Percentiles rank a stretch among this genome's conserved stretches.
Conservation (phyloP, 2,797 vertebrate genomes). For the Alosa sapidissima region DNA sequence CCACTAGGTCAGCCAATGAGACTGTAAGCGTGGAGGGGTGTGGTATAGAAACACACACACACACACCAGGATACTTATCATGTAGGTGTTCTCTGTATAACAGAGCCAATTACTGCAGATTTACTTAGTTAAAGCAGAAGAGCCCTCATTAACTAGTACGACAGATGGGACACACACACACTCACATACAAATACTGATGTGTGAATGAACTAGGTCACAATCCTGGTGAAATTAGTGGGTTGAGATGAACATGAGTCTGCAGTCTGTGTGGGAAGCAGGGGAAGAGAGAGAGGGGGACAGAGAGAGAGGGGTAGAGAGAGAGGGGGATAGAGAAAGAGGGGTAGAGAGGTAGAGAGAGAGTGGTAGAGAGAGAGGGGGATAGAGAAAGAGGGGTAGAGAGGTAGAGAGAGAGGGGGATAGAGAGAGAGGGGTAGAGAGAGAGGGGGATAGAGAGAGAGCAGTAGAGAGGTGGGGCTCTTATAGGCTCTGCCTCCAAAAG, state of each 20-base stretch:
- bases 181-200: neutral
- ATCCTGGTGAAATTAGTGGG: conserved; percentile 28
- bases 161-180: conserved; percentile 33
- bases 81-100: neutral
- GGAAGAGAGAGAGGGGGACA: neutral
- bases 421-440: neutral
- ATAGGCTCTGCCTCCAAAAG: neutral
- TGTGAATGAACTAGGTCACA: conserved; percentile 37
- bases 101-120: neutral
- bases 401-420: neutral
- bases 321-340: neutral
- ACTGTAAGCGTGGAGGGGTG: conserved; percentile 54
- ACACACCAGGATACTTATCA: neutral
- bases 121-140: neutral
- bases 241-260: conserved; percentile 5
- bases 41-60: conserved; percentile 52
- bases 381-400: neutral
- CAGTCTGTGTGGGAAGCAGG: neutral
- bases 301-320: neutral
- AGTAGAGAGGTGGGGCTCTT: neutral
- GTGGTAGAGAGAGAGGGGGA: neutral
- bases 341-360: neutral
- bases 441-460: neutral
- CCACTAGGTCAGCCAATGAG: conserved; percentile 77
- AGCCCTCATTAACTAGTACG: neutral